phyloP scores from a whole-genome alignment of 2,797 vertebrate genomes.

The Scolopax rusticola region DNA sequence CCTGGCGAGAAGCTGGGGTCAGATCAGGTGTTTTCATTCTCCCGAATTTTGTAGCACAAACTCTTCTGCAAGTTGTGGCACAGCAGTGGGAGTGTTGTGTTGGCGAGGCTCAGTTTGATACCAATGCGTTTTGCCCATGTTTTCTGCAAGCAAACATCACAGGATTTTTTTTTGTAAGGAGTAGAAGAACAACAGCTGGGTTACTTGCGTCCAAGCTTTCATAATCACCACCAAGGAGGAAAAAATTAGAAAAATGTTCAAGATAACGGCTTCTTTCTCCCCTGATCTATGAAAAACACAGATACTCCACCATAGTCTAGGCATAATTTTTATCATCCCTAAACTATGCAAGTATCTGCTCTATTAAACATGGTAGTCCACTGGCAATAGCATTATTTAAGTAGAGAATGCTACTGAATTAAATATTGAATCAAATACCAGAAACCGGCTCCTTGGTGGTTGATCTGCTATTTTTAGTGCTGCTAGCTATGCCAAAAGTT shows the following conservation, averaged over 20 bases:
- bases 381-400: neutral
- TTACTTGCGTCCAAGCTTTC: neutral
- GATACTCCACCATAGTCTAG: neutral
- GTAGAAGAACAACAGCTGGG: too few species aligned
- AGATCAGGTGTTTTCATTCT: accelerated
- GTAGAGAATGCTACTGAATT: neutral
- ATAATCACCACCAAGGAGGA: too few species aligned
- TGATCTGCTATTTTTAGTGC: neutral
- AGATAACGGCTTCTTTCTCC: neutral
- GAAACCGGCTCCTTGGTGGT: neutral
- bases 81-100: neutral
- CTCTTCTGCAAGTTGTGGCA: neutral
- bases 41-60: accelerated
- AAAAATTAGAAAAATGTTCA: neutral
- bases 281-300: too few species aligned
- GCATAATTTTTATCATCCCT: neutral
- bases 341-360: neutral
- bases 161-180: too few species aligned
- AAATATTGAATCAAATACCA: neutral
- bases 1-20: too few species aligned
- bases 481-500: neutral
- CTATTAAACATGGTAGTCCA: neutral
- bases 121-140: accelerated
- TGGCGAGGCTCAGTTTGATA: accelerated
- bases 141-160: neutral